Base-by-base conservation (phyloP, 2,113 vertebrate species). In the Hippocampus zosterae region DNA sequence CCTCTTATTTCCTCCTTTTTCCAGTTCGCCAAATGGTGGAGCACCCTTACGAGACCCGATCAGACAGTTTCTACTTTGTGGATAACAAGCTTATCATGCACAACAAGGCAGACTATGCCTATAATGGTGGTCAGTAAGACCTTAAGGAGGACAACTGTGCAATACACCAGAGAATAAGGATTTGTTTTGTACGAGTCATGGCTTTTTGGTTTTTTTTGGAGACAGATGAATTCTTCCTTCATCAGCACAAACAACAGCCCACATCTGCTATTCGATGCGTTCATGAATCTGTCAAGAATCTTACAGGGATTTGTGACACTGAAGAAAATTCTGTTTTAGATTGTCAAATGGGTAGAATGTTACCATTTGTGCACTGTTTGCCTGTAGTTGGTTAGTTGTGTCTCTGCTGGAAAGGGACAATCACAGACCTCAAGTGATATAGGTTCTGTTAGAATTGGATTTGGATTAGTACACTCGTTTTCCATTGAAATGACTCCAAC, bases 71-170 rank as follows among this genome's bases (percentile, higher is more conserved):
- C 91, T 99, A 99, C 92, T 99, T 99, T 90, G 96, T 98, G 80
- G 96, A 99, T 92, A 95, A 97, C 95, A 98, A 96, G 90, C 91
- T 99, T 88, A 93, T 99, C 84, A 99, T 99, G 97, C 97, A 99
- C 93, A 99, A 99, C 92, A 99, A 99, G 84, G 97, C 97, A 3
- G 97, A 98, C 78, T 99, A 99, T 69, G 97, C 96, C 75, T 99
- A 98, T 88, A 95, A 98, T 0, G 97, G 97, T 55, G 97, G 97
- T 77, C 94, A 96, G 89, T 99, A 92, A 89, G 42, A 25, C 37
- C 62, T 66, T 73, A 80, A 44, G 29, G 76, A 70, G 12, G 41
- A 66, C 55, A 74, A 69, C 72, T 77, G 63, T 78, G 75, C 71
- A 79, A 60, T 79, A 66, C 48, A 70, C 75, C 68, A 67, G 40